phyloP scores from a whole-genome alignment of 1,140 invertebrate genomes.

The Adoxophyes honmai region DNA sequence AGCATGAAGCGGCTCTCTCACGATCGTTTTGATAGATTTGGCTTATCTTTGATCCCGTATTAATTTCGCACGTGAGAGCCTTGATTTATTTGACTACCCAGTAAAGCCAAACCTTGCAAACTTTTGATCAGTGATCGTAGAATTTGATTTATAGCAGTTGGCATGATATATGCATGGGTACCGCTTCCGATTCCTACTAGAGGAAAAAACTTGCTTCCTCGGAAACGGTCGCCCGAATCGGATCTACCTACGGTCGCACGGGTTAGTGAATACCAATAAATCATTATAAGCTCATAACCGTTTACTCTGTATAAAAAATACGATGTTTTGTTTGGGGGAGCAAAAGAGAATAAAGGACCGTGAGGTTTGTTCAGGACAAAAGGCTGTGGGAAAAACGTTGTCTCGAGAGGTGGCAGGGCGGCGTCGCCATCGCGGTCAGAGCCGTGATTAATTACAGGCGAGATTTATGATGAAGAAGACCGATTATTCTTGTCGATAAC shows the following conservation, averaged over 20 bases:
- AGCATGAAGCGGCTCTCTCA: too few species aligned
- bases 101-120: constrained; percentile 46
- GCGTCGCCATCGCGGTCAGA: constrained; percentile 37
- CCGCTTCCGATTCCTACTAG: neutral
- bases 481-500: constrained; percentile 51
- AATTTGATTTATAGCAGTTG: constrained; percentile 39
- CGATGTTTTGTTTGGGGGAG: constrained; percentile 20
- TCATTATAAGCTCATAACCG: constrained; percentile 18
- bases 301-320: constrained; percentile 25
- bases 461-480: constrained; percentile 57
- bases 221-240: neutral
- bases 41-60: constrained; percentile 36
- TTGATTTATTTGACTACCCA: constrained; percentile 46
- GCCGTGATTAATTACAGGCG: constrained; percentile 52
- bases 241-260: neutral
- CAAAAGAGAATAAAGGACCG: constrained; percentile 23
- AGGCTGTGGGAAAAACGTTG: constrained; percentile 44
- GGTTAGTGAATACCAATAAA: constrained; percentile 8
- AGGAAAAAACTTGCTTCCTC: neutral
- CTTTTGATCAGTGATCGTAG: constrained; percentile 44
- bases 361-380: constrained; percentile 28
- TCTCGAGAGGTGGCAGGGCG: constrained; percentile 30
- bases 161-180: constrained; percentile 32
- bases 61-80: constrained; percentile 43
- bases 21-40: constrained; percentile 30